Base-by-base conservation (phyloP, 2,888 invertebrate genomes). In the Drosophila paranaensis region DNA sequence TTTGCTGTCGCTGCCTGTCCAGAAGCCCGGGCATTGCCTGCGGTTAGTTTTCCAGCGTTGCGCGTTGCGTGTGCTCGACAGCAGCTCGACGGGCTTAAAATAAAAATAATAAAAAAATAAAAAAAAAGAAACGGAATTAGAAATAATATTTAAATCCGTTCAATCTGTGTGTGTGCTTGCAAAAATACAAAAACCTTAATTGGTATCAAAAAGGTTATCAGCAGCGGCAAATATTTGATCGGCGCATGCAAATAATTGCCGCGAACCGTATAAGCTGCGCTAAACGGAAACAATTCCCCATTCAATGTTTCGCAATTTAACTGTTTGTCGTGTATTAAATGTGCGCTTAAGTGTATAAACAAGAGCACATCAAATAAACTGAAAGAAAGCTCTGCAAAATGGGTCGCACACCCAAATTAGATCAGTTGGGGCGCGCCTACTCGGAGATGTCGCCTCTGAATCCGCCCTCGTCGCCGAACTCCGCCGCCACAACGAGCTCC, bases 381-480 rank as follows among this genome's bases (percentile, higher is more conserved):
- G 6, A 9, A 2, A 2, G 27, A 20, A 9, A 56, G 6, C n/a
- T 8, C 30, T 48, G 27, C 40, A 60, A 71, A 73, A 92, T 91
- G 92, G 70, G 71, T 30, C 89, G 90, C 25, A 81, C 82, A 9
- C 90, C 89, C 39, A 84, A 87, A 54, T 65, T 92, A 39, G 76
- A 76, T 13, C 83, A 89, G 61, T 81, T 92, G 58, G 93, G 92
- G 35, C 90, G 92, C 51, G 82, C 92, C 56, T 90, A 87, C 58
- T 93, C 92, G 60, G 92, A 92, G 81, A 88, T 92, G 91, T 93
- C 92, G 57, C 93, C 92, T 6, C 67, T 92, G n/a, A 93, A 93
- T 88, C 92, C 93, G 6, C 55, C 80, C 14, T 14, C 50, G 0
- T 75, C 78, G 13, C 55, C 78, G 14, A 58, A 72, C 20, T 71